These are phyloP conservation scores for Urechis unicinctus DNA, from an alignment of 2,888 invertebrate genomes.

Conservation along the genomic window DNA sequence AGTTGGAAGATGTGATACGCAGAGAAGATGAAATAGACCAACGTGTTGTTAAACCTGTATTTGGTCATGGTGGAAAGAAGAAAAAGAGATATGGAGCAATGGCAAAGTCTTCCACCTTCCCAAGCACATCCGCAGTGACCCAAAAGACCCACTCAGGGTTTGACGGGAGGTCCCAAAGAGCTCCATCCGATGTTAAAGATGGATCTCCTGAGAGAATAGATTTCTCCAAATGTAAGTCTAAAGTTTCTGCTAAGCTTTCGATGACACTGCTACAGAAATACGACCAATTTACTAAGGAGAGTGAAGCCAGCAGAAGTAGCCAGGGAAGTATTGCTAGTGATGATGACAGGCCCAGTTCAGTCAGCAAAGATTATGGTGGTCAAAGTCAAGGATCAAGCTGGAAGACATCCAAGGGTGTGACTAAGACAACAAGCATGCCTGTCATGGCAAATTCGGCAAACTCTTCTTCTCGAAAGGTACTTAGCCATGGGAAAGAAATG, in stretches of 20 bases:
- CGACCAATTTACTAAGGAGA: not conserved
- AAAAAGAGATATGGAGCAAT: not conserved
- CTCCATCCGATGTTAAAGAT: not conserved
- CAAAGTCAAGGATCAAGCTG: too few species aligned
- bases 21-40: not conserved
- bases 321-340: too few species aligned
- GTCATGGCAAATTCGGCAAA: too few species aligned
- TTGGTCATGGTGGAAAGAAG: not conserved
- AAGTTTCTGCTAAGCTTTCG: not conserved
- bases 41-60: not conserved
- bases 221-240: not conserved
- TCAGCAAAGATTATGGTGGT: too few species aligned
- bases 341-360: too few species aligned
- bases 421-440: too few species aligned
- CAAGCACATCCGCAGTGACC: not conserved
- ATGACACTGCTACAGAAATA: not conserved
- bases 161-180: not conserved
- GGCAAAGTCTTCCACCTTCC: not conserved
- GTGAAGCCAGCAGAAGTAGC: not conserved
- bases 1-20: not conserved
- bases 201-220: not conserved
- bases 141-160: not conserved
- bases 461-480: too few species aligned
- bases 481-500: too few species aligned
- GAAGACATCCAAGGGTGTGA: too few species aligned